Percentiles rank a stretch among this genome's conserved stretches.
These are phyloP conservation scores for Cynaeus angustus DNA, from an alignment of 2,888 invertebrate species.

Conservation along the genomic window DNA sequence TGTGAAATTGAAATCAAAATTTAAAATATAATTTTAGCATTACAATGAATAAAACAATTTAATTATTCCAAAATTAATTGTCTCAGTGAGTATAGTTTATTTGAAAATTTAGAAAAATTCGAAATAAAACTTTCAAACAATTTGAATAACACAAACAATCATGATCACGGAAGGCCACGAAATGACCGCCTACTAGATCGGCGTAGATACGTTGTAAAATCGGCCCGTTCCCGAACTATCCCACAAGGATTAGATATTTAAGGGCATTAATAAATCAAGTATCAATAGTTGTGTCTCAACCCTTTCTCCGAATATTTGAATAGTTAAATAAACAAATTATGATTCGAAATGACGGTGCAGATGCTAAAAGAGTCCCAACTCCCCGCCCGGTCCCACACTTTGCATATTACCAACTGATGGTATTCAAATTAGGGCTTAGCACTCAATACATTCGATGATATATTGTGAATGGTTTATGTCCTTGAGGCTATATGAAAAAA, in stretches of 20 bases:
- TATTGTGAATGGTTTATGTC: slow-evolving; percentile 60
- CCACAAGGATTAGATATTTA: slow-evolving; percentile 63
- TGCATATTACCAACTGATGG: slow-evolving; percentile 51
- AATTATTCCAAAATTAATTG: too few relatives aligned
- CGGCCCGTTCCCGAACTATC: slow-evolving; percentile 52
- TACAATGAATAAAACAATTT: too few relatives aligned
- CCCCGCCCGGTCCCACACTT: slow-evolving; percentile 56
- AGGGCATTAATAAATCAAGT: slow-evolving; percentile 62
- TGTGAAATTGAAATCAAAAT: too few relatives aligned
- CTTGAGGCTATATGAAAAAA: slow-evolving; percentile 58
- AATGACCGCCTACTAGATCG: too few relatives aligned
- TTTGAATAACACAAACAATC: too few relatives aligned
- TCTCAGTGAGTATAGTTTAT: too few relatives aligned
- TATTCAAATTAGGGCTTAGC: slow-evolving; percentile 58
- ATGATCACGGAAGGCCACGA: too few relatives aligned
- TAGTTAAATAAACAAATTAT: slow-evolving; percentile 59
- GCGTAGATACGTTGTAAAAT: too few relatives aligned
- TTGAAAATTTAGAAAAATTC: too few relatives aligned
- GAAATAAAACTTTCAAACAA: too few relatives aligned
- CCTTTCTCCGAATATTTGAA: slow-evolving; percentile 47
- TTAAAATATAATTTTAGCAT: too few relatives aligned
- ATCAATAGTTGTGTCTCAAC: slow-evolving; percentile 55
- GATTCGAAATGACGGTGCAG: slow-evolving; percentile 55
- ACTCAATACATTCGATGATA: slow-evolving; percentile 60
- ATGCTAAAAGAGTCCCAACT: slow-evolving; percentile 48